Conservation (phyloP, 2,888 invertebrate species). For the Folsomia manolachei region DNA sequence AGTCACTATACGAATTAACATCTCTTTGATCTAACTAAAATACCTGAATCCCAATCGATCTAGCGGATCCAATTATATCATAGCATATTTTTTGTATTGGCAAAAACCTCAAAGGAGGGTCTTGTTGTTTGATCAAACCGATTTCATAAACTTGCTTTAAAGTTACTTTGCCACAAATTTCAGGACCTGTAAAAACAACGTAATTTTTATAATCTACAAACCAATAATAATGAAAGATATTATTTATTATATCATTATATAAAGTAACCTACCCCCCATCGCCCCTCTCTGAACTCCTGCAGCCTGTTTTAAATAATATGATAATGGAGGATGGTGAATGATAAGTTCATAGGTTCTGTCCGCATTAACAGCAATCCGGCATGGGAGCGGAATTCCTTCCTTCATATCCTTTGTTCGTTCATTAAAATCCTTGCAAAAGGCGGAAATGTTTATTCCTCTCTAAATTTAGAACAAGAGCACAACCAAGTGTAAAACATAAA, state of each 20-base stretch:
- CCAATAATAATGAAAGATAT: no score
- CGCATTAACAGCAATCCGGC: conserved; percentile 74
- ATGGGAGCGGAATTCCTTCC: conserved; percentile 84
- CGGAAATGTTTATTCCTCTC: conserved; percentile 92
- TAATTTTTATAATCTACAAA: not conserved
- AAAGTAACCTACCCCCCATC: conserved; percentile 61
- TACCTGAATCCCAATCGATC: conserved; percentile 75
- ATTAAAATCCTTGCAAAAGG: conserved; percentile 97
- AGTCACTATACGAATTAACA: conserved; percentile 3
- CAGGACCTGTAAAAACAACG: conserved; percentile 61
- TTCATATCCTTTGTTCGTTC: conserved; percentile 83
- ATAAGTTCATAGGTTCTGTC: conserved; percentile 79
- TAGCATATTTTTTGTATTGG: conserved; percentile 71
- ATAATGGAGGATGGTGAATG: conserved; percentile 82
- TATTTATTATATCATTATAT: no score
- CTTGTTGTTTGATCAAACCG: conserved; percentile 88
- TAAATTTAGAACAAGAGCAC: conserved; percentile 62
- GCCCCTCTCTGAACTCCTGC: conserved; percentile 85
- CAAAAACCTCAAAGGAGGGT: conserved; percentile 68
- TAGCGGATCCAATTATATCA: conserved; percentile 73
- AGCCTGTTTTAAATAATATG: conserved; percentile 88
- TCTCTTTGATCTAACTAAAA: not conserved
- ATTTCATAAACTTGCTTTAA: conserved; percentile 97
- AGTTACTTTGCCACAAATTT: conserved; percentile 83
- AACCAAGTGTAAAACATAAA: conserved; percentile 23